Conservation (phyloP, 2,113 vertebrate genomes). For the Odocoileus hemionus region DNA sequence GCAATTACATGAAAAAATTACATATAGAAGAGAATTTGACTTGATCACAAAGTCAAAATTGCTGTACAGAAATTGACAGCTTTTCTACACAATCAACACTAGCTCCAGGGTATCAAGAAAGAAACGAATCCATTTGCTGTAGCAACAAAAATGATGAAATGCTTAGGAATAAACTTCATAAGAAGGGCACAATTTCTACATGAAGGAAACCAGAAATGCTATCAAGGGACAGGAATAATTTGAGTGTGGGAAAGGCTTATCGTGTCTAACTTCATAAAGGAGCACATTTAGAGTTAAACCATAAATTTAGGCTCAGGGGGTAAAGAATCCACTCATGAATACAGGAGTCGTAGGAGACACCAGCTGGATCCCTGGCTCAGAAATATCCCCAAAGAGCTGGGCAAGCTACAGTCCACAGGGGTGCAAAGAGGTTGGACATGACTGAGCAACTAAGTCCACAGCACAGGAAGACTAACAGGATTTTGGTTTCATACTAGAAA, state of each 20-base stretch:
- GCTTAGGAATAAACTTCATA: not conserved
- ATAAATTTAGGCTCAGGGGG: not conserved
- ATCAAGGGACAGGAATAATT: not conserved
- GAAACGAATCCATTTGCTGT: not conserved
- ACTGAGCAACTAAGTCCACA: not conserved
- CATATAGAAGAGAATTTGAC: not conserved
- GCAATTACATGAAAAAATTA: not conserved
- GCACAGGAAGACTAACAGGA: not conserved
- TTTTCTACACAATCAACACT: not conserved
- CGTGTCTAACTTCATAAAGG: not conserved
- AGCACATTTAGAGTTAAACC: not conserved
- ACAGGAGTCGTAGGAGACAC: fast-evolving
- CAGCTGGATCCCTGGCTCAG: not conserved
- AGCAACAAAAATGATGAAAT: not conserved
- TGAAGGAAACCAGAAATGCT: not conserved
- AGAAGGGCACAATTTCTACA: not conserved
- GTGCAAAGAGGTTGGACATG: not conserved
- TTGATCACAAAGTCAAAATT: not conserved
- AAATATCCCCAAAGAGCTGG: not conserved
- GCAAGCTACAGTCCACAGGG: not conserved
- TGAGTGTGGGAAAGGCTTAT: not conserved
- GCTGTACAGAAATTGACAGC: not conserved
- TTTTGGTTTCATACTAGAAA: not conserved
- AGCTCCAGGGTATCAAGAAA: not conserved
- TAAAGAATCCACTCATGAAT: not conserved